Evolutionary conservation across 2,113 vertebrate species (phyloP), one percentile per base, ranked within the genome.

Genomic region (Lanius ludovicianus): DNA sequence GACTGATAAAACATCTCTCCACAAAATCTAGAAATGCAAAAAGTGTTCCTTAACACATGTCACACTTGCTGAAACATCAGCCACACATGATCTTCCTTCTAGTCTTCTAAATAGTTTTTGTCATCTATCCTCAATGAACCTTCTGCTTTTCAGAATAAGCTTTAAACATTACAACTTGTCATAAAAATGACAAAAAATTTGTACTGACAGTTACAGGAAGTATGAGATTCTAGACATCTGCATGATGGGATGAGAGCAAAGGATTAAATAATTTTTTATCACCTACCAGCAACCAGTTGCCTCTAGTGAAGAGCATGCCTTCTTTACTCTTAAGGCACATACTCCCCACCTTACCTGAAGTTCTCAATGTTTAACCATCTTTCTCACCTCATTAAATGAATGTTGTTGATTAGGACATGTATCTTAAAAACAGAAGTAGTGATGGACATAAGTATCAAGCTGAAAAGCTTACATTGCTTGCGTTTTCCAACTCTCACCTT

Each of bases 141-240:
- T 91, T 95, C 24, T 71, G 16, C 37, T 75, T 95, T 93, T 88
- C 52, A 86, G 64, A 93, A 79, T 55, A 77, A 86, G 28, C 14
- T 70, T 87, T 84, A 76, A 84, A 81, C 91, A 73, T 67, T 82
- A 68, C 15, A 44, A n/a, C 42, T 71, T 97, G 39, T 92, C 69
- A 93, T 65, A 47, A 89, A 81, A 81, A 74, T 78, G 33, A 86
- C 63, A 86, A 94, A 89, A 69, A 80, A 55, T 89, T 92, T 5
- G 1, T 77, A 33, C 28, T 69, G 68, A 33, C 67, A 70, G 63
- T 65, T 87, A 70, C 2, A 89, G 64, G 59, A 86, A 77, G 10
- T 28, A 77, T 60, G 37, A 85, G 44, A 64, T 84, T 90, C 25
- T 77, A 74, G 84, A 80, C 1, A 6, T 35, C 42, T 79, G 25